phyloP scores from a whole-genome alignment of 2,113 vertebrate genomes.

The Cyprinodon variegatus region DNA sequence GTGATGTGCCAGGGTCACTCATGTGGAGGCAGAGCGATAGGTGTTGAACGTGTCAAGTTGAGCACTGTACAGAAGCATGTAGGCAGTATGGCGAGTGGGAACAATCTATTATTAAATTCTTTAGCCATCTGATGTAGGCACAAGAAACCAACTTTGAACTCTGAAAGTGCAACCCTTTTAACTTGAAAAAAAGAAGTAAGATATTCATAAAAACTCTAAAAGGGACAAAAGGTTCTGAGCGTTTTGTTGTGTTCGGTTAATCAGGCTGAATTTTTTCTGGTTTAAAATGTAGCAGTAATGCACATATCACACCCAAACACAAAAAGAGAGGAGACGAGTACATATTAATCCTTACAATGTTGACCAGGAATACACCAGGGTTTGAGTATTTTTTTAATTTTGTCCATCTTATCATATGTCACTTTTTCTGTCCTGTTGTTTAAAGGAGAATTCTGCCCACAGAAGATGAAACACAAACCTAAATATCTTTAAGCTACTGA shows the following conservation, averaged over 20 bases:
- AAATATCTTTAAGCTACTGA: too few relatives aligned
- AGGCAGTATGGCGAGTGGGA: conserved; percentile 24
- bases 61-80: conserved; percentile 22
- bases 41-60: conserved; percentile 48
- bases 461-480: too few relatives aligned
- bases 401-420: too few relatives aligned
- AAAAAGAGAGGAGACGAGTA: too few relatives aligned
- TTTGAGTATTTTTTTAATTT: too few relatives aligned
- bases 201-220: conserved; percentile 1
- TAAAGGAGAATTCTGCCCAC: too few relatives aligned
- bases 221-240: conserved; percentile 10
- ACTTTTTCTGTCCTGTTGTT: too few relatives aligned
- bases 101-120: conserved; percentile 17
- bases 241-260: background rate
- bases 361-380: too few relatives aligned
- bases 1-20: conserved; percentile 43
- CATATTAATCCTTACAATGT: too few relatives aligned
- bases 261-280: background rate
- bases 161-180: conserved; percentile 11
- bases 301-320: too few relatives aligned
- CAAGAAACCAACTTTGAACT: conserved; percentile 25
- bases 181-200: conserved; percentile 3
- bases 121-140: conserved; percentile 19
- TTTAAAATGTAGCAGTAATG: background rate
- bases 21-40: conserved; percentile 43